Evolutionary conservation across 2,888 invertebrate genomes (phyloP).

Genomic region (Tenthredo mesomela): DNA sequence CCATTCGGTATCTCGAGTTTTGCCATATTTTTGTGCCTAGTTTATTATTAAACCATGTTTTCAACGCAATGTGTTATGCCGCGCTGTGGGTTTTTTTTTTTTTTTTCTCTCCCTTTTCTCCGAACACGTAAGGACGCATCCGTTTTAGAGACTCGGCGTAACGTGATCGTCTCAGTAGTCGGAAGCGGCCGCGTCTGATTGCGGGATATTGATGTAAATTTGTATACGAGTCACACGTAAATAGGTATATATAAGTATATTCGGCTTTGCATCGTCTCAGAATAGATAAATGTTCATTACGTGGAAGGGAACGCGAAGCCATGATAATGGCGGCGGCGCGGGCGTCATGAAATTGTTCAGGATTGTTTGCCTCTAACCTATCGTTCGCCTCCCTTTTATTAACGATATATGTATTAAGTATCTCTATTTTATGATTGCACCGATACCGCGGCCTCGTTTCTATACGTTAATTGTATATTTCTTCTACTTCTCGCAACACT

Average conservation of each 20-base stretch:
- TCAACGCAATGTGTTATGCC: neutral
- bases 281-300: neutral
- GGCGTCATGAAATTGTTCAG: neutral
- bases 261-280: neutral
- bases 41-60: neutral
- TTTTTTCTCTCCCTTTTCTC: neutral
- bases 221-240: neutral
- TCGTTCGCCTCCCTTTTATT: neutral
- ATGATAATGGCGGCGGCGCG: neutral
- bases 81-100: neutral
- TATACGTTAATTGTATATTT: neutral
- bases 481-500: neutral
- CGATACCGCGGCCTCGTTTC: neutral
- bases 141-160: neutral
- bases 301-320: neutral
- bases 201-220: neutral
- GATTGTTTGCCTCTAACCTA: neutral
- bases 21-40: neutral
- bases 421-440: neutral
- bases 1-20: neutral
- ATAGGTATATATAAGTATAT: neutral
- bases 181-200: neutral
- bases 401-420: neutral
- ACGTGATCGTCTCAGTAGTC: neutral
- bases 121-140: slow-evolving; percentile 8